phyloP scores from a whole-genome alignment of 23 tunicate genomes.

The Corella eumyota region DNA sequence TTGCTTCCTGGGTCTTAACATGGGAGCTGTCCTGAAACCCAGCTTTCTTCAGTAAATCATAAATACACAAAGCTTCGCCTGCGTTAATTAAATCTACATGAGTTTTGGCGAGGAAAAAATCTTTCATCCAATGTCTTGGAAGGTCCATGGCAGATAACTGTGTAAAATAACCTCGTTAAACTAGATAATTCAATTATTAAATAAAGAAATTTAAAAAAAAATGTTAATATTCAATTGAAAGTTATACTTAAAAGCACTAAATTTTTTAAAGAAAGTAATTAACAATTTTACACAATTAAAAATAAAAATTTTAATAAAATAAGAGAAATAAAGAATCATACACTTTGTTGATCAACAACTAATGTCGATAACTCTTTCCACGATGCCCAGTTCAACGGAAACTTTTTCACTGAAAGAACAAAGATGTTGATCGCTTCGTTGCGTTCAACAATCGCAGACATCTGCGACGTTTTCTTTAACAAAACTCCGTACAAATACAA shows the following conservation, averaged over 20 bases:
- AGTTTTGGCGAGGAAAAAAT: conserved; percentile 77
- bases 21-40: conserved; percentile 57
- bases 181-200: not conserved
- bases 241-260: too few species aligned
- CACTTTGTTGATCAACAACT: conserved; percentile 47
- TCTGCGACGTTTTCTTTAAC: conserved; percentile 64
- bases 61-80: conserved; percentile 57
- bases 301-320: too few species aligned
- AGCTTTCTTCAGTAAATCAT: conserved; percentile 30
- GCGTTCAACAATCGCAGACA: conserved; percentile 34
- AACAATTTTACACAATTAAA: too few species aligned
- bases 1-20: conserved; percentile 81
- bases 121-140: conserved; percentile 85
- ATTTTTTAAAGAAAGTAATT: too few species aligned
- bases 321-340: conserved; percentile 3
- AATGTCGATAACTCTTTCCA: conserved; percentile 70
- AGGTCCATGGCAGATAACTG: conserved; percentile 55
- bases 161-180: not conserved
- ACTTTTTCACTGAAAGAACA: conserved; percentile 32
- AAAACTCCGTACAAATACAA: conserved; percentile 59
- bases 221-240: too few species aligned
- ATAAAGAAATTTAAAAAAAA: not conserved
- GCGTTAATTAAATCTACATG: conserved; percentile 56
- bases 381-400: conserved; percentile 83
- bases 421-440: conserved; percentile 35